phyloP scores from a whole-genome alignment of 2,797 vertebrate genomes.

The Periophthalmus magnuspinnatus region DNA sequence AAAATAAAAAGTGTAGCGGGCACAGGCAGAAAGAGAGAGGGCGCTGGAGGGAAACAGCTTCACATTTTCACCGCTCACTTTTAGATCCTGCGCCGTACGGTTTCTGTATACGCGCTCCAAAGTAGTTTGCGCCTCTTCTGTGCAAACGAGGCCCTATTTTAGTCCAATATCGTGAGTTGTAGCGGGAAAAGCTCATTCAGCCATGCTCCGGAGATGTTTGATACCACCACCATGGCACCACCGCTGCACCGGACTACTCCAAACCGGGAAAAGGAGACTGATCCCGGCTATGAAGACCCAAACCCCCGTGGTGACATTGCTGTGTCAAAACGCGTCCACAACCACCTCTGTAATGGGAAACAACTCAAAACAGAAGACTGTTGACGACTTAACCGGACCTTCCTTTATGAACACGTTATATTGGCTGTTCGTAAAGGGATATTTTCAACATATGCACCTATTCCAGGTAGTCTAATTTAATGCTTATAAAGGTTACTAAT shows the following conservation, averaged over 20 bases:
- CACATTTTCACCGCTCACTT: too few species aligned
- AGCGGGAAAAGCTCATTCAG: too few species aligned
- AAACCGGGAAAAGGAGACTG: neutral
- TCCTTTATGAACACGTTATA: conserved; percentile 64
- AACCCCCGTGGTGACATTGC: rapidly evolving
- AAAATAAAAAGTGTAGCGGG: too few species aligned
- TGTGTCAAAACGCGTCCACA: conserved; percentile 20
- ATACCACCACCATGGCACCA: neutral
- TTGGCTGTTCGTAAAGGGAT: conserved; percentile 79
- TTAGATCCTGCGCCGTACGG: too few species aligned
- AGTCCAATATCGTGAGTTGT: neutral
- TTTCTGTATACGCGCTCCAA: too few species aligned
- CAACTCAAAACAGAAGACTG: conserved; percentile 50
- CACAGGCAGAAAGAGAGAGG: too few species aligned
- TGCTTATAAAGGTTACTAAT: neutral
- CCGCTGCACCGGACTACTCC: conserved; percentile 6
- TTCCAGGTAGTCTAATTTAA: conserved; percentile 67
- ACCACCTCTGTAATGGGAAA: neutral
- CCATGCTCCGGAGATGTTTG: conserved; percentile 57
- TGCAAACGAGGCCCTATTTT: neutral
- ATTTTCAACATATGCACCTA: conserved; percentile 68
- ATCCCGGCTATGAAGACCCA: neutral
- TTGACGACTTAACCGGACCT: conserved; percentile 72
- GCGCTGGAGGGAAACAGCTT: too few species aligned
- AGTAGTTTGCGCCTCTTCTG: neutral